A percentile compares a stretch with the other conserved stretches of the same genome.
These are phyloP conservation scores for Troides oblongomaculatus DNA, from an alignment of 2,888 invertebrate genomes.

Conservation along the genomic window DNA sequence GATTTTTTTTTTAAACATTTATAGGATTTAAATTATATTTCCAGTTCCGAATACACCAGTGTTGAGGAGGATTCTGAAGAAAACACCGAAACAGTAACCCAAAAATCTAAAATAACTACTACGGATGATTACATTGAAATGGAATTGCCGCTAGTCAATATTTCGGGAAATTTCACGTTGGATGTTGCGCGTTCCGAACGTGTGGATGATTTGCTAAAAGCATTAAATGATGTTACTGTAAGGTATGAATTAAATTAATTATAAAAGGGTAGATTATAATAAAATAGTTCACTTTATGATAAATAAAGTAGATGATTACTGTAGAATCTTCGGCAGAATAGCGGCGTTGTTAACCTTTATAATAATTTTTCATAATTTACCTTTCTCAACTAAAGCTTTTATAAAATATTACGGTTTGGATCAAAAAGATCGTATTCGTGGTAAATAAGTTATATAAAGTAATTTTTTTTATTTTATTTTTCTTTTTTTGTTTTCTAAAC, in stretches of 20 bases:
- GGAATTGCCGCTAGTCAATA: slow-evolving; percentile 61
- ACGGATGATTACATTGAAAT: slow-evolving; percentile 41
- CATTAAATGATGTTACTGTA: slow-evolving; percentile 57
- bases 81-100: slow-evolving; percentile 5
- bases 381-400: too few relatives aligned
- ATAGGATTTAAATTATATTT: neutral
- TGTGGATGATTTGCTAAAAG: slow-evolving; percentile 48
- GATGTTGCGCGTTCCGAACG: slow-evolving; percentile 30
- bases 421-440: too few relatives aligned
- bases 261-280: neutral
- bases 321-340: too few relatives aligned
- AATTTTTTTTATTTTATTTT: too few relatives aligned
- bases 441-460: too few relatives aligned
- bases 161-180: slow-evolving; percentile 46
- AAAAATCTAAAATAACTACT: neutral
- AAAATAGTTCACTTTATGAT: neutral
- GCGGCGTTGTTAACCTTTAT: too few relatives aligned
- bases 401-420: too few relatives aligned
- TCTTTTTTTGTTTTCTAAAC: too few relatives aligned
- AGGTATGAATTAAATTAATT: slow-evolving; percentile 39
- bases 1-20: neutral
- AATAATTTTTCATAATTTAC: too few relatives aligned
- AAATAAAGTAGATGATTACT: neutral
- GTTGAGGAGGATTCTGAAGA: slow-evolving; percentile 3
- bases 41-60: slow-evolving; percentile 12